Base-by-base conservation (phyloP, 2,797 vertebrate species). In the Podarcis siculus region DNA sequence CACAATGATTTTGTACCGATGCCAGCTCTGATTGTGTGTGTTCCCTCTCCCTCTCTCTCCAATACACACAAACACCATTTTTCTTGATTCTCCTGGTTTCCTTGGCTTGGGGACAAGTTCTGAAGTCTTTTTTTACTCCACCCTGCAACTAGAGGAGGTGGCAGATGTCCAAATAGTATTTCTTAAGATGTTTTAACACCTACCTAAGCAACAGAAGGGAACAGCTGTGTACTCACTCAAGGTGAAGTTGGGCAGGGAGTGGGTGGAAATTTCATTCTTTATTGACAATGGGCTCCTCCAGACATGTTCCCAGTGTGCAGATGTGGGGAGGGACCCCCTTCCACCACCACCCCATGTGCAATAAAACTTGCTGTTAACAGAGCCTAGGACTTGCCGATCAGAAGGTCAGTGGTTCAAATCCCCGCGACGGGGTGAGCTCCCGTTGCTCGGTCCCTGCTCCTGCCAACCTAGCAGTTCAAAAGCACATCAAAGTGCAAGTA, bases 91-190 rank as follows among this genome's bases (percentile, higher is more conserved):
- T 85, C 79, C 85, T 66, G 19, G 27, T 79, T 1, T 67, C 86
- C 73, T 83, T 66, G 93, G 92, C 92, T 75, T 42, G 9, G 87
- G 71, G 79, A 79, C 1, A 9, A 83, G 84, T 79, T 58, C 85
- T 30, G 73, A 71, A 87, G 27, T 42, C 67, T 58, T 73, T 85
- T 25, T n/a, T 66, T 17, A 0, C 49, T 42, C 58, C 3, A 25
- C 83, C 66, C 77, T 8, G 89, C 58, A 85, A 83, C 27, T 4
- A 3, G 61, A 71, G 87, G 12, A n/a, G 88, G 79, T 86, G 93
- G 94, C 87, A 3, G 21, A 77, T 79, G 77, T 76, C 91, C 93
- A 87, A 83, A 64, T 45, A 12, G 75, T 2, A 2, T 82, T 73
- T 10, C 12, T 58, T 25, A 89, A 90, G 9, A 49, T 13, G 83